phyloP scores from a whole-genome alignment of 2,797 vertebrate genomes.

The Gymnothorax javanicus region DNA sequence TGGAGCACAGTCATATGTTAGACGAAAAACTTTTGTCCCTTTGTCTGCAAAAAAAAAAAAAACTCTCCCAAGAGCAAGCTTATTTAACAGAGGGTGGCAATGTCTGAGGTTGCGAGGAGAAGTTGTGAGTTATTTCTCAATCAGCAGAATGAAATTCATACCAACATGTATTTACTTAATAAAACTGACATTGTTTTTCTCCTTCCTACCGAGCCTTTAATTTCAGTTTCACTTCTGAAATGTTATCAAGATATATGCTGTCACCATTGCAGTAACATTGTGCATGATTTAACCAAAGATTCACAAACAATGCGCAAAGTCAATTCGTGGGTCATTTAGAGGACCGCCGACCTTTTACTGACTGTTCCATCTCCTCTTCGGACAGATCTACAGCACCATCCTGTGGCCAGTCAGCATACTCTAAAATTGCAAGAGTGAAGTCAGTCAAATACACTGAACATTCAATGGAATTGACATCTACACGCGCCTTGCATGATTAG shows the following conservation, averaged over 20 bases:
- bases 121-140: not conserved
- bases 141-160: not conserved
- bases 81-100: not conserved
- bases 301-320: not conserved
- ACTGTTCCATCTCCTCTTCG: constrained; percentile 67
- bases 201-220: not conserved
- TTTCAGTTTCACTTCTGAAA: not conserved
- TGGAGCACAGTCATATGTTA: not conserved
- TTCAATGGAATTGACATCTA: not conserved
- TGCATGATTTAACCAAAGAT: not conserved
- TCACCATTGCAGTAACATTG: not conserved
- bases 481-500: not conserved
- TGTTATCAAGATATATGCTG: not conserved
- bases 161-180: not conserved
- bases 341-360: constrained; percentile 58
- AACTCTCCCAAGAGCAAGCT: not conserved
- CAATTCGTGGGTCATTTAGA: not conserved
- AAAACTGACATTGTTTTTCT: not conserved
- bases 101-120: not conserved
- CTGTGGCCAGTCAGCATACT: constrained; percentile 41
- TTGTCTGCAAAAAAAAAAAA: not conserved
- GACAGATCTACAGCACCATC: constrained; percentile 61
- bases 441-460: not conserved
- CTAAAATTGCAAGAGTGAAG: not conserved
- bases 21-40: not conserved